Conservation (phyloP, 2,113 vertebrate genomes). For the Recurvirostra avosetta region DNA sequence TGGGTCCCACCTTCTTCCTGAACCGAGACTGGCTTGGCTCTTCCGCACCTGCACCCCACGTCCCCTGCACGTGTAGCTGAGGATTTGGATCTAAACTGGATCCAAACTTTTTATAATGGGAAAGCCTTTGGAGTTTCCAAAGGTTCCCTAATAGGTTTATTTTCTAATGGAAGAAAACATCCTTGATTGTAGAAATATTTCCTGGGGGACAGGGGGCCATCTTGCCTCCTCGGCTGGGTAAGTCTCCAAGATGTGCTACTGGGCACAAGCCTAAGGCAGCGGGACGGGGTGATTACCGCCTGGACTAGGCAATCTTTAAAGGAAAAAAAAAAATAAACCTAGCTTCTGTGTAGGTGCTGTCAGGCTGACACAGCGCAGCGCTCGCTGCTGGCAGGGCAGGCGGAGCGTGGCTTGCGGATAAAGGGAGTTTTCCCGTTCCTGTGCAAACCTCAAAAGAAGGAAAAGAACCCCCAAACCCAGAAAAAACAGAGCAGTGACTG, state of each 20-base stretch:
- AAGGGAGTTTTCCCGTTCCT: background rate
- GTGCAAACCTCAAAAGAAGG: rapidly evolving
- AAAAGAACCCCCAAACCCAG: background rate
- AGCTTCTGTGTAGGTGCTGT: rapidly evolving
- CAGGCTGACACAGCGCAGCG: rapidly evolving
- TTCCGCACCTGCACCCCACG: background rate
- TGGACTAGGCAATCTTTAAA: background rate
- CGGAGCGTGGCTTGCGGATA: rapidly evolving
- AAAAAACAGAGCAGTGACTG: background rate
- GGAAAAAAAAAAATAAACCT: too few species aligned
- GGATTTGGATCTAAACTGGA: background rate
- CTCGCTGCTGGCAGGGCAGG: background rate
- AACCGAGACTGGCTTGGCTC: background rate
- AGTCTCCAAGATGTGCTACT: background rate
- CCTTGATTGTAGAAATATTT: background rate
- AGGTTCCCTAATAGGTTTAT: background rate
- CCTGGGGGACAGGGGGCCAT: background rate
- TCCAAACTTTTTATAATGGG: background rate
- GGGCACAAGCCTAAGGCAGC: background rate
- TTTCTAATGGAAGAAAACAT: background rate
- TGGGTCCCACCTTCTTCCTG: background rate
- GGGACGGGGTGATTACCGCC: too few species aligned
- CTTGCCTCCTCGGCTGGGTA: background rate
- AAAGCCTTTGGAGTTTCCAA: background rate
- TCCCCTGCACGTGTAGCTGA: rapidly evolving